A percentile compares a stretch with the other conserved stretches of the same genome.
Evolutionary conservation across 1,140 invertebrate genomes (phyloP).

Genomic region (Wiebesia pumilae): DNA sequence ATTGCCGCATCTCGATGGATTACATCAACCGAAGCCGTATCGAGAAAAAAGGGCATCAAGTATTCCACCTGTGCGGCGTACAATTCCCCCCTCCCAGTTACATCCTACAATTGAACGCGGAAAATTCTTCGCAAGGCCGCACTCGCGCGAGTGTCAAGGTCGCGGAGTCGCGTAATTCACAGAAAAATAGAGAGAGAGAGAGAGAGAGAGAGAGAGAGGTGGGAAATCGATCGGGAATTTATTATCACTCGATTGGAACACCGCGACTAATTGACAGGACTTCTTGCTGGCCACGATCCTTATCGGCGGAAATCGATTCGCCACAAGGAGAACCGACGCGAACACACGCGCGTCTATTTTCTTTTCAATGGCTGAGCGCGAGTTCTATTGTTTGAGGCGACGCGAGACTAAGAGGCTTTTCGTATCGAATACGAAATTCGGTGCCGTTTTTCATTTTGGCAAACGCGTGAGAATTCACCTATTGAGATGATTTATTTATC

Average conservation of each 20-base stretch:
- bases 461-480: not conserved
- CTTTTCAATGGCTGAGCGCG: not conserved
- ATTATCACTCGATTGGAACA: not conserved
- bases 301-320: conserved; percentile 36
- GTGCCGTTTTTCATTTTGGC: not conserved
- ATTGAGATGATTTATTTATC: not conserved
- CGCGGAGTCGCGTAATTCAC: conserved; percentile 5
- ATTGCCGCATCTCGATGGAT: not conserved
- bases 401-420: not conserved
- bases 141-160: conserved; percentile 62
- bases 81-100: conserved; percentile 20
- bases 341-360: not conserved
- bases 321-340: not conserved
- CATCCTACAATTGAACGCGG: conserved; percentile 56
- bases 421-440: not conserved
- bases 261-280: not conserved
- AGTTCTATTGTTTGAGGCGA: not conserved
- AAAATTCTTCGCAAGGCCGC: conserved; percentile 69
- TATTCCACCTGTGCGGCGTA: conserved; percentile 16
- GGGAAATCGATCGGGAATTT: conserved; percentile 27
- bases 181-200: not conserved
- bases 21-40: not conserved
- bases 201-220: not conserved
- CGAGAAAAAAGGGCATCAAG: not conserved
- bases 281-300: not conserved